These are phyloP conservation scores for Anguilla obscura DNA, from an alignment of 2,797 vertebrate genomes.

Conservation along the genomic window DNA sequence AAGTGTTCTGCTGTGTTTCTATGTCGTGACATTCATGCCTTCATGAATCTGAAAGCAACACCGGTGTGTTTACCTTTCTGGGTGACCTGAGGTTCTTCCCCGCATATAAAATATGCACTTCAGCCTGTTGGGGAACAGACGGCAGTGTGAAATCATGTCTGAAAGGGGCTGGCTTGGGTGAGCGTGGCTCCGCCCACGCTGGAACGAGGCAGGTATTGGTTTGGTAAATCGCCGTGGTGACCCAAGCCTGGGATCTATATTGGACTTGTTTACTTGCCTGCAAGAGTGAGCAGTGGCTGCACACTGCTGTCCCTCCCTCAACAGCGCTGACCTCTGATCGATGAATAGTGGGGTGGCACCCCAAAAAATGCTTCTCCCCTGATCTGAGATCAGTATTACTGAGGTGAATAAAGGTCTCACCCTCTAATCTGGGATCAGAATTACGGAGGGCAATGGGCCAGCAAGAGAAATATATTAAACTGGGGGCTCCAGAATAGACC, in stretches of 20 bases:
- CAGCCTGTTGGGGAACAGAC: not conserved
- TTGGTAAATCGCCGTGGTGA: not conserved
- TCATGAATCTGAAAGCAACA: not conserved
- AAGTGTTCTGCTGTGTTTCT: not conserved
- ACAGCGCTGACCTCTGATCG: not conserved
- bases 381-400: not conserved
- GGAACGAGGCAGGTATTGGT: not conserved
- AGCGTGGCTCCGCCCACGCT: not conserved
- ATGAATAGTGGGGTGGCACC: not conserved
- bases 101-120: not conserved
- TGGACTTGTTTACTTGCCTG: not conserved
- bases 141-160: not conserved
- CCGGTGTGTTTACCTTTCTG: not conserved
- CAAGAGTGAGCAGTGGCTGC: not conserved
- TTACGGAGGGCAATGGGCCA: not conserved
- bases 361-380: not conserved
- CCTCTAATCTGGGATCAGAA: not conserved
- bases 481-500: not conserved
- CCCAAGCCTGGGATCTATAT: not conserved
- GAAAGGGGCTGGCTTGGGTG: not conserved
- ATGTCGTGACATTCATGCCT: not conserved
- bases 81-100: not conserved
- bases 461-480: not conserved
- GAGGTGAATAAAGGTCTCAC: not conserved
- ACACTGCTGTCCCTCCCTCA: not conserved